These are phyloP conservation scores for Ptychodera flava DNA, from an alignment of 35 echinoderm and acorn worm species.

Conservation along the genomic window DNA sequence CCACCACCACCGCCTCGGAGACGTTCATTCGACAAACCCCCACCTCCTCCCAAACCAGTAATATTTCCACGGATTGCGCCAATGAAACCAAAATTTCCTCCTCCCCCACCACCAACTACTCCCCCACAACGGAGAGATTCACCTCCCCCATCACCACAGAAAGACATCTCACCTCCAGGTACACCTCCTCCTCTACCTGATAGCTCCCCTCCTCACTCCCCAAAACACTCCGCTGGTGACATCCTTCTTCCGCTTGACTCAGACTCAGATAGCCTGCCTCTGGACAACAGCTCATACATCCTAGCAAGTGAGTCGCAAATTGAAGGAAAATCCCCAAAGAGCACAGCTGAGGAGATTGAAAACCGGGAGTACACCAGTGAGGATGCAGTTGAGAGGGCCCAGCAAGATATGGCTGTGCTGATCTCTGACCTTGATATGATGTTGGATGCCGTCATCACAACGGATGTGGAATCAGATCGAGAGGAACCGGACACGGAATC, in stretches of 20 bases:
- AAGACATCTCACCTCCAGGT: neutral
- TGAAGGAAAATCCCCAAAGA: neutral
- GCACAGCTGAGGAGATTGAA: conserved; percentile 38
- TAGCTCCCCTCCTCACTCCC: neutral
- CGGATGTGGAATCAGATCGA: neutral
- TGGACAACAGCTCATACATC: neutral
- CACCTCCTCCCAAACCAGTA: conserved; percentile 18
- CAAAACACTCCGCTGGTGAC: neutral
- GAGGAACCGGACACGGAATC: neutral
- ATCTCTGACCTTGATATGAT: conserved; percentile 36
- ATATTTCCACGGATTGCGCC: neutral
- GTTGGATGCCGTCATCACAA: conserved; percentile 6
- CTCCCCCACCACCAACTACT: neutral
- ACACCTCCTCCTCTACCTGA: neutral
- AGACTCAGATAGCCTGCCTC: neutral
- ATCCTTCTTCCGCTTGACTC: neutral
- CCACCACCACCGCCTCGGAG: neutral
- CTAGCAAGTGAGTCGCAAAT: neutral
- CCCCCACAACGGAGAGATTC: neutral
- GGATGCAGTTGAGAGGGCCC: conserved; percentile 29
- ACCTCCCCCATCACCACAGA: neutral
- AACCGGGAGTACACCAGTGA: conserved; percentile 57
- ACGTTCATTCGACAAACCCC: neutral
- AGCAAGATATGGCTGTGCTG: conserved; percentile 60
- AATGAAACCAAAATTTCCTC: neutral